These are phyloP conservation scores for Phortica okadai DNA, from an alignment of 2,888 invertebrate species.

Conservation along the genomic window DNA sequence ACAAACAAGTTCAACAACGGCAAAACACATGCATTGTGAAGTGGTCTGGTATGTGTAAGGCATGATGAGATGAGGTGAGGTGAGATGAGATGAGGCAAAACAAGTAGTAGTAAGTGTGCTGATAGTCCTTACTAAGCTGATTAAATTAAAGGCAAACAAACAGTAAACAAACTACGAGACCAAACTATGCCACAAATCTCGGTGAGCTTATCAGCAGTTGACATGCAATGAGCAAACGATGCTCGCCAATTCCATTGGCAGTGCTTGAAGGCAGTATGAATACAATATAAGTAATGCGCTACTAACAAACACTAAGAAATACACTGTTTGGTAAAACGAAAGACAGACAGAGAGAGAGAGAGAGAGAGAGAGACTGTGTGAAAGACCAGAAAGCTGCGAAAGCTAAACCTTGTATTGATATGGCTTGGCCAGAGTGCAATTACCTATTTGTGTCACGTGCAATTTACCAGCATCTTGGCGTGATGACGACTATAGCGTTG, in stretches of 20 bases:
- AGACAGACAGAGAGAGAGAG: neutral
- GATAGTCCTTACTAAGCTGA: slow-evolving; percentile 29
- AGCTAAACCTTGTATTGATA: slow-evolving; percentile 21
- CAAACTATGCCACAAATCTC: slow-evolving; percentile 28
- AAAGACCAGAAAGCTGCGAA: neutral
- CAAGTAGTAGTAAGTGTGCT: too few relatives aligned
- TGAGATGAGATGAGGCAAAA: neutral
- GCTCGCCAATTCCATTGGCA: neutral
- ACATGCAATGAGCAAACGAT: slow-evolving; percentile 16
- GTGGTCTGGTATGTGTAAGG: neutral
- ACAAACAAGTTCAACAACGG: slow-evolving; percentile 2
- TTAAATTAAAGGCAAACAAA: slow-evolving; percentile 37
- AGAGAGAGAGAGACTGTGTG: neutral
- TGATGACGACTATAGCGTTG: slow-evolving; percentile 13
- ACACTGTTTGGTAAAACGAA: neutral
- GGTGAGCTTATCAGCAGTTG: slow-evolving; percentile 27
- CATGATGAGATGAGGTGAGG: neutral
- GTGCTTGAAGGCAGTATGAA: neutral
- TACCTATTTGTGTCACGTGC: slow-evolving; percentile 71
- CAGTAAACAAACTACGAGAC: slow-evolving; percentile 26
- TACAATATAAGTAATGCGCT: neutral
- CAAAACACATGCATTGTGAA: neutral
- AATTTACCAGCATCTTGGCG: slow-evolving; percentile 41
- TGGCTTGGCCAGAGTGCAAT: slow-evolving; percentile 58
- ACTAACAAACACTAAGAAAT: neutral